Evolutionary conservation across 2,113 vertebrate genomes (phyloP), one percentile per base, ranked within the genome.

Genomic region (Poeciliopsis turrubarensis): DNA sequence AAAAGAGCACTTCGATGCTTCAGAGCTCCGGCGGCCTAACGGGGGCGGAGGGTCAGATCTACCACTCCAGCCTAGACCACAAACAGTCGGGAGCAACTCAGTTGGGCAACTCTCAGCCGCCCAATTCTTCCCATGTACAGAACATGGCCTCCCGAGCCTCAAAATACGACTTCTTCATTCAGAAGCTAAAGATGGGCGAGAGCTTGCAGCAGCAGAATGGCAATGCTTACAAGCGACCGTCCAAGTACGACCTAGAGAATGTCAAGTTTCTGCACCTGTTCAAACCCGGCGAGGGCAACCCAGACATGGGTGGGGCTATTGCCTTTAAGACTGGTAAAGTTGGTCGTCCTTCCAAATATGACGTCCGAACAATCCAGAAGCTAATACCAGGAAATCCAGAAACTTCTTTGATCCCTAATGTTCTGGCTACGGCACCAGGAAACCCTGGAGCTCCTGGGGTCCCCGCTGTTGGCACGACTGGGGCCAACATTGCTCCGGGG

Each of bases 261-360:
- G 97, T 99, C 90, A 98, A 98, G 89, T 99, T 97, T 91, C 93
- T 99, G 89, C 97, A 99, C 86, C 97, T 99, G 75, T 98, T 98
- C 92, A 99, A 99, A 83, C 98, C 98, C 0, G 98, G 98, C 0
- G 98, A 99, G 88, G 97, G 97, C 51, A 98, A 92, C 93, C 96
- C 96, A 0, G 97, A 98, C 89, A 99, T 99, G 98, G 98, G 98
- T 8, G 98, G 98, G 7, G 96, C 98, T 89, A 99, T 99, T 0
- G 98, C 98, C 84, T 99, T 97, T 94, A 99, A 99, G 94, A 99
- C 98, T 0, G 97, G 97, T 81, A 99, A 98, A 89, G 97, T 98
- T 57, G 98, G 98, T 32, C 96, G 98, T 6, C 98, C 98, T n/a
- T 99, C 98, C 77, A 99, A 99, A 89, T 99, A 99, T 0, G 98